These are phyloP conservation scores for Halictus quadricinctus DNA, from an alignment of 2,888 invertebrate species.

Conservation along the genomic window DNA sequence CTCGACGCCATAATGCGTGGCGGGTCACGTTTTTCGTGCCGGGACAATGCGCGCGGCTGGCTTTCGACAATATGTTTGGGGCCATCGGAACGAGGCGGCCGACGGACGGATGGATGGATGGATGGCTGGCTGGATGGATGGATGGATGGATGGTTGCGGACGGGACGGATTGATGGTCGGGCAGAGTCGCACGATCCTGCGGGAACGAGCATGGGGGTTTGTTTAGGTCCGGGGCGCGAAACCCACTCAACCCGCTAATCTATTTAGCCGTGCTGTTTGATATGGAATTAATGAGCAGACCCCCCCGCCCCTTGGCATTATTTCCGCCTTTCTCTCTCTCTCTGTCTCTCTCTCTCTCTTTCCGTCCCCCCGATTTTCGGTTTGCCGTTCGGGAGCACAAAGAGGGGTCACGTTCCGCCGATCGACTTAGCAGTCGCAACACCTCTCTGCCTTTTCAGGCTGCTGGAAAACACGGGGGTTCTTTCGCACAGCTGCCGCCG, in stretches of 20 bases:
- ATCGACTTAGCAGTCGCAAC: constrained; percentile 43
- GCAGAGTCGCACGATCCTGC: constrained; percentile 36
- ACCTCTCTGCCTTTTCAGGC: constrained; percentile 52
- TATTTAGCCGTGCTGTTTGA: constrained; percentile 82
- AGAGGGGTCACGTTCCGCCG: constrained; percentile 23
- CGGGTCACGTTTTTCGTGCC: constrained; percentile 59
- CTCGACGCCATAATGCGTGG: constrained; percentile 69
- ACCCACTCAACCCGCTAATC: constrained; percentile 81
- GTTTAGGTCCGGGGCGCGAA: constrained; percentile 76
- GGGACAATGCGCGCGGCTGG: constrained; percentile 62
- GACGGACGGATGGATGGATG: constrained; percentile 62
- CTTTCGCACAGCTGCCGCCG: constrained; percentile 56
- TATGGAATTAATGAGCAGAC: constrained; percentile 81
- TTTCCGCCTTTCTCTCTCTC: constrained; percentile 38
- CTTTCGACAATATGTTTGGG: constrained; percentile 73
- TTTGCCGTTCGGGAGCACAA: constrained; percentile 55
- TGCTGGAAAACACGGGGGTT: constrained; percentile 37
- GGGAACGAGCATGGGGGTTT: constrained; percentile 65
- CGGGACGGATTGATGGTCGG: constrained; percentile 42
- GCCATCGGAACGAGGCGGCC: constrained; percentile 65
- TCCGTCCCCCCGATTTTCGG: constrained; percentile 55
- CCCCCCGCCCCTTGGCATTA: constrained; percentile 63
- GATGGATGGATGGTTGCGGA: constrained; percentile 60
- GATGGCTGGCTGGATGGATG: constrained; percentile 49
- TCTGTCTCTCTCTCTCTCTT: no score